phyloP scores from a whole-genome alignment of 2,797 vertebrate species.

The Enteromius thamalakanensis region DNA sequence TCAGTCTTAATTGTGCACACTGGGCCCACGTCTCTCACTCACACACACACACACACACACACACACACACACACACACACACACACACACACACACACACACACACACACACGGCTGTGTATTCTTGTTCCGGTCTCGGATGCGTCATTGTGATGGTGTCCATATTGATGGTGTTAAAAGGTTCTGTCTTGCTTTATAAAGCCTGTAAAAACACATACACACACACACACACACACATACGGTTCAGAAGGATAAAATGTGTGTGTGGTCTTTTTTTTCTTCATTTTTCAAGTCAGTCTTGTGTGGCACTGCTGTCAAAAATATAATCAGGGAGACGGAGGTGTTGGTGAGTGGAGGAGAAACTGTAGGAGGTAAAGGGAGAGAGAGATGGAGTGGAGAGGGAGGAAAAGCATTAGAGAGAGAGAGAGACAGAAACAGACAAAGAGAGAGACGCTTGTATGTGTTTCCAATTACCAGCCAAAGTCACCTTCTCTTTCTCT shows the following conservation, averaged over 20 bases:
- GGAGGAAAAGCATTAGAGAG: constrained; percentile 47
- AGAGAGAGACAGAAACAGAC: constrained; percentile 48
- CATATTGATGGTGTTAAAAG: constrained; percentile 23
- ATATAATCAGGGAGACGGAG: constrained; percentile 71
- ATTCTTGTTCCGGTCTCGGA: constrained; percentile 18
- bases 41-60: constrained; percentile 43
- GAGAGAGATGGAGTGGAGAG: constrained; percentile 25
- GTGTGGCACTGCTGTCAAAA: constrained; percentile 69
- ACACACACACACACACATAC: constrained; percentile 13
- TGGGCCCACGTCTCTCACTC: constrained; percentile 13
- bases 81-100: constrained; percentile 47
- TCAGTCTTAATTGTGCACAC: constrained; percentile 55
- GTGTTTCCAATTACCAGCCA: constrained; percentile 82
- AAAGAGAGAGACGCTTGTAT: constrained; percentile 76
- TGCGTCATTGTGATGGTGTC: constrained; percentile 42
- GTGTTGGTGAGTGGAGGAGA: constrained; percentile 55
- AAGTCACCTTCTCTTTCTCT: constrained; percentile 75
- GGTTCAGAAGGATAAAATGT: constrained; percentile 44
- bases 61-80: constrained; percentile 51
- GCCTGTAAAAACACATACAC: constrained; percentile 18
- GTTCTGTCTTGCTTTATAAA: not conserved
- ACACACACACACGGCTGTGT: constrained; percentile 42
- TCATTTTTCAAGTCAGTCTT: constrained; percentile 75
- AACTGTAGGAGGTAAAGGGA: constrained; percentile 34
- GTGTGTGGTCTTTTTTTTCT: constrained; percentile 47